These are phyloP conservation scores for Strix aluco DNA, from an alignment of 2,113 vertebrate species.

Conservation along the genomic window DNA sequence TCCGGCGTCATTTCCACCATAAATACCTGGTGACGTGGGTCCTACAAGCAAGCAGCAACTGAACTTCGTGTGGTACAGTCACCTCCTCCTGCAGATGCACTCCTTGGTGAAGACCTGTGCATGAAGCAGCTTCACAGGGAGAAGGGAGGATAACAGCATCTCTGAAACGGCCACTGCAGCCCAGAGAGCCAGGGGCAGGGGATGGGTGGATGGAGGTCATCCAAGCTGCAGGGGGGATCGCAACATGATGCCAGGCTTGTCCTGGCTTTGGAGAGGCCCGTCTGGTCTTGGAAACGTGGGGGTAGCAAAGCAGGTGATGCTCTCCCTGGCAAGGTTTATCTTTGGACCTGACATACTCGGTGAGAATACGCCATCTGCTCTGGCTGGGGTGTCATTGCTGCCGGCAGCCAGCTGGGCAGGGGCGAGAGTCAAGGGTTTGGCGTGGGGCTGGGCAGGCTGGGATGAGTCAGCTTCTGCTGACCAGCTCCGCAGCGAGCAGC, in stretches of 20 bases:
- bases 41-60: not conserved
- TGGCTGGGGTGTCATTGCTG: not conserved
- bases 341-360: not conserved
- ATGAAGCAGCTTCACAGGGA: not conserved
- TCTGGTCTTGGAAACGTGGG: not conserved
- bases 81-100: not conserved
- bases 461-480: not conserved
- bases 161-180: not conserved
- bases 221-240: rapidly evolving
- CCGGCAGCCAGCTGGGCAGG: not conserved
- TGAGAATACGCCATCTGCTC: not conserved
- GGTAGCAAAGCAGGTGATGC: not conserved
- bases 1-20: not conserved
- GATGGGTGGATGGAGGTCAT: not conserved
- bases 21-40: not conserved
- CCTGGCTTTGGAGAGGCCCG: not conserved
- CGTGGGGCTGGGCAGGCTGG: not conserved
- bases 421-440: not conserved
- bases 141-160: not conserved
- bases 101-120: not conserved
- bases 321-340: not conserved
- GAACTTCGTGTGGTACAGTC: not conserved
- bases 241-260: not conserved
- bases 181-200: not conserved
- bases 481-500: not conserved